Conservation (phyloP, 2,797 vertebrate species). For the Pipistrellus kuhlii region DNA sequence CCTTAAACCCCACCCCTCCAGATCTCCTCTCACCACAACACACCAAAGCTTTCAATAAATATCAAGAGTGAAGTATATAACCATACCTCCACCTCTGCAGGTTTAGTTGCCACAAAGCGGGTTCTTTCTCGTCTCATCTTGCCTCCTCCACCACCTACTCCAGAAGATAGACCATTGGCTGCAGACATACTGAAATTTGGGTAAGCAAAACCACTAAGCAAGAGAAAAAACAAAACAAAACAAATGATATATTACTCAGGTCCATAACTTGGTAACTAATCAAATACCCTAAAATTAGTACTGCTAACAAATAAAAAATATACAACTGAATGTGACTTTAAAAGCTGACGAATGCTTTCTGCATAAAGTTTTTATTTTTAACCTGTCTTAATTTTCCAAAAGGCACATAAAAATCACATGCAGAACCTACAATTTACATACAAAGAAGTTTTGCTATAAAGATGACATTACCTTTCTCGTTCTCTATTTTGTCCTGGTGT, state of each 20-base stretch:
- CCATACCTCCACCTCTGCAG: slow-evolving; percentile 88
- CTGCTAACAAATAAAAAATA: slow-evolving; percentile 17
- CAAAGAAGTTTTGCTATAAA: neutral
- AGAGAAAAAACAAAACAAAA: slow-evolving; percentile 68
- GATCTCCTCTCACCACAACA: neutral
- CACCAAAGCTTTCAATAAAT: neutral
- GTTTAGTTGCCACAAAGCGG: slow-evolving; percentile 88
- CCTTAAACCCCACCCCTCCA: neutral
- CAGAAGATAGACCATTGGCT: slow-evolving; percentile 89
- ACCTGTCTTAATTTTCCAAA: slow-evolving; percentile 53
- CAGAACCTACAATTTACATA: slow-evolving; percentile 14
- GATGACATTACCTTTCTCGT: slow-evolving; percentile 86
- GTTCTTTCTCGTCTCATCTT: slow-evolving; percentile 95
- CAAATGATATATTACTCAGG: slow-evolving; percentile 40
- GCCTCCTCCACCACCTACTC: slow-evolving; percentile 90
- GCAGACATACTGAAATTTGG: slow-evolving; percentile 91
- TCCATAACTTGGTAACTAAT: slow-evolving; percentile 17
- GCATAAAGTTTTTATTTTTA: neutral
- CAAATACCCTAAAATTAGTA: slow-evolving; percentile 30
- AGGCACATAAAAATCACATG: neutral
- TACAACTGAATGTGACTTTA: neutral
- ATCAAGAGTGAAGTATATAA: neutral
- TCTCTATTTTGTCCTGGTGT: slow-evolving; percentile 79
- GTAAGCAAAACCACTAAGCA: slow-evolving; percentile 87
- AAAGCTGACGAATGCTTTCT: neutral